Percentiles rank a stretch among this genome's conserved stretches.
Conservation (phyloP, 2,888 invertebrate species). For the Eubasilissa splendida region DNA sequence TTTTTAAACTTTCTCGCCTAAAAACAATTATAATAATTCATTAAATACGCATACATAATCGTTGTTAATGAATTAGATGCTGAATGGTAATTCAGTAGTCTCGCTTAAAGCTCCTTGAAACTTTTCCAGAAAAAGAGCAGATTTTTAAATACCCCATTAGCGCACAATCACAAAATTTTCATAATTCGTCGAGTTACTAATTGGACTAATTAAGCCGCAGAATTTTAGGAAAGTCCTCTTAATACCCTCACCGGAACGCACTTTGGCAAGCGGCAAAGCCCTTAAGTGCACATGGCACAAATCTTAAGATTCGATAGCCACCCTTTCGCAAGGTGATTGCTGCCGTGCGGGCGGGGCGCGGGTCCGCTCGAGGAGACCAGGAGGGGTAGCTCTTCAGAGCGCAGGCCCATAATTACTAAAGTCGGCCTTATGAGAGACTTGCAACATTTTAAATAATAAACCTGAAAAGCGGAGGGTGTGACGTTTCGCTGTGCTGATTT, state of each 20-base stretch:
- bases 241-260: neutral
- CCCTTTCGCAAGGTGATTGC: constrained; percentile 10
- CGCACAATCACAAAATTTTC: constrained; percentile 13
- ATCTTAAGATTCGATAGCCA: constrained; percentile 14
- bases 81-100: no score
- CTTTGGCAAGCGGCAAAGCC: constrained; percentile 21
- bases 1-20: no score
- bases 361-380: neutral
- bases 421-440: constrained; percentile 2
- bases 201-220: constrained; percentile 25
- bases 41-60: no score
- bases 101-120: neutral
- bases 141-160: constrained; percentile 23
- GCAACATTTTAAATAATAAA: constrained; percentile 22
- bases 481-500: neutral
- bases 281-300: constrained; percentile 40
- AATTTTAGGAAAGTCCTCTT: constrained; percentile 16
- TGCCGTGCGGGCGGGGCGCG: neutral
- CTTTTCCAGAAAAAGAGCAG: neutral
- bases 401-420: constrained; percentile 13
- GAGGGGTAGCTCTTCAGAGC: neutral
- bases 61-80: no score
- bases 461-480: constrained; percentile 1
- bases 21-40: no score
- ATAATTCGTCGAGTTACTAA: constrained; percentile 25